Evolutionary conservation across 1,140 invertebrate species (phyloP).

Genomic region (Atta texana): DNA sequence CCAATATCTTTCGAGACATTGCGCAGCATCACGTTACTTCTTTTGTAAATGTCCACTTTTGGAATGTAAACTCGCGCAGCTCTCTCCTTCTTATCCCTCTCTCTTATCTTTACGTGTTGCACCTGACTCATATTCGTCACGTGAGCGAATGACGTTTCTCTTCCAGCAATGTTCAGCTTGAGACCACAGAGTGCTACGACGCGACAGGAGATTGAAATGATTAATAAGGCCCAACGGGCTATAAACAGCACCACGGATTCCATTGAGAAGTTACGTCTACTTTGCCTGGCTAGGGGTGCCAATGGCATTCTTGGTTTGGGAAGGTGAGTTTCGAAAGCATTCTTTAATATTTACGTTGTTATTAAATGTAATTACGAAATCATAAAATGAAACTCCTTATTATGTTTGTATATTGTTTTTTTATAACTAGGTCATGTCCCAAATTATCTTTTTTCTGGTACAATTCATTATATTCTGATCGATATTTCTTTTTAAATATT

Average conservation of each 20-base stretch:
- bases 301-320: constrained; percentile 95
- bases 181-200: constrained; percentile 92
- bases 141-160: constrained; percentile 41
- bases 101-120: neutral
- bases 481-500: neutral
- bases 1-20: neutral
- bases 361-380: neutral
- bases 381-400: neutral
- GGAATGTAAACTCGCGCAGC: neutral
- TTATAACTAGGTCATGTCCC: neutral
- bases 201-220: constrained; percentile 93
- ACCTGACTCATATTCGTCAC: constrained; percentile 57
- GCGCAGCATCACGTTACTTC: neutral
- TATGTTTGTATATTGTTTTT: neutral
- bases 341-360: neutral
- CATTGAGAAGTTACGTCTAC: constrained; percentile 93
- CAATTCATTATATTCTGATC: neutral
- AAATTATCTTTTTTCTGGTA: neutral
- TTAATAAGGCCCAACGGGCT: constrained; percentile 90
- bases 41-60: neutral
- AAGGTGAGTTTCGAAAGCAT: constrained; percentile 88
- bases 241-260: constrained; percentile 90
- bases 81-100: neutral
- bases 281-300: constrained; percentile 95
- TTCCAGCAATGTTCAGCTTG: constrained; percentile 87